Conservation (phyloP, 2,888 invertebrate species). For the Drymonia ruficornis region DNA sequence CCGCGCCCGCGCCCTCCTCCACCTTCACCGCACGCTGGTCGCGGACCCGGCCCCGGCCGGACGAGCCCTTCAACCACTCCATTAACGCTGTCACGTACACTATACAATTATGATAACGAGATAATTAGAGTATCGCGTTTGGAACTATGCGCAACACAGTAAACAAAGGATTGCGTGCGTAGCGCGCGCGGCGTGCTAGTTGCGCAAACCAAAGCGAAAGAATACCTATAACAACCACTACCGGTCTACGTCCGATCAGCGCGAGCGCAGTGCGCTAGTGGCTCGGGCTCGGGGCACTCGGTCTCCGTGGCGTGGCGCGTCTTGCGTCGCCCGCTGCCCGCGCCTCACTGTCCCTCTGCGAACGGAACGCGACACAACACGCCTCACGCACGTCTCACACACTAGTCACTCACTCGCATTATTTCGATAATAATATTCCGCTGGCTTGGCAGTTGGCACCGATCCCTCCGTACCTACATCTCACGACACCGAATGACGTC, state of each 20-base stretch:
- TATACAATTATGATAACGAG: not conserved
- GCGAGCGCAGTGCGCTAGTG: constrained; percentile 31
- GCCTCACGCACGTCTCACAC: no score
- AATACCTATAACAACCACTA: no score
- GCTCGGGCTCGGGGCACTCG: constrained; percentile 25
- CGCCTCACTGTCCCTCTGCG: constrained; percentile 25
- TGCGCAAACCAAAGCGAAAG: no score
- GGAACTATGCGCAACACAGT: constrained; percentile 18
- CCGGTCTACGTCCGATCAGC: no score
- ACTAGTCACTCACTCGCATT: constrained; percentile 7
- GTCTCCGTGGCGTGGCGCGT: constrained; percentile 17
- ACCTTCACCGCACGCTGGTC: no score
- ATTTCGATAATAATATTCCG: constrained; percentile 34
- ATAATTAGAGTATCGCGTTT: constrained; percentile 5
- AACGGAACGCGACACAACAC: constrained; percentile 4
- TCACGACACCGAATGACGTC: constrained; percentile 10
- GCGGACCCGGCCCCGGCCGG: constrained; percentile 39
- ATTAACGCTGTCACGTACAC: constrained; percentile 33
- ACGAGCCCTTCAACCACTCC: constrained; percentile 62
- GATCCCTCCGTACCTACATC: constrained; percentile 30
- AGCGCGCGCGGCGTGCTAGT: constrained; percentile 2
- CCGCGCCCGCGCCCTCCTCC: no score
- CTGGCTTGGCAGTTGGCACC: constrained; percentile 40
- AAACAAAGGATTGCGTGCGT: constrained; percentile 40
- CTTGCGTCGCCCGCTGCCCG: constrained; percentile 25